phyloP scores from a whole-genome alignment of 2,113 vertebrate genomes.

The Ondatra zibethicus region DNA sequence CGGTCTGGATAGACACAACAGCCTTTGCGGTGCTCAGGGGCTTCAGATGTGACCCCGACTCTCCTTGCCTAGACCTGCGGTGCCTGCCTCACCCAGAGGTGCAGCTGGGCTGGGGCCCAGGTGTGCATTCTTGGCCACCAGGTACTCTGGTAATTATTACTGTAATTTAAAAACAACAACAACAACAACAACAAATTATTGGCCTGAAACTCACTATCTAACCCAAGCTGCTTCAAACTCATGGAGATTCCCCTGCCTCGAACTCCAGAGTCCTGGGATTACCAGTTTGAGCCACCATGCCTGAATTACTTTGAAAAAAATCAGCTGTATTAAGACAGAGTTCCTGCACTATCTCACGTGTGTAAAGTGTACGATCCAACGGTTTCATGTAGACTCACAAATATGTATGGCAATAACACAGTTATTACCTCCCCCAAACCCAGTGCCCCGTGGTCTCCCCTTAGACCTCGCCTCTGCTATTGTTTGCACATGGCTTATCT shows the following conservation, averaged over 20 bases:
- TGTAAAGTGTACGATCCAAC: not conserved
- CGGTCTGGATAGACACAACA: not conserved
- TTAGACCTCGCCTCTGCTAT: not conserved
- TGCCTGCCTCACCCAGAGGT: not conserved
- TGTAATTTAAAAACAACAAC: not conserved
- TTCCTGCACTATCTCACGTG: not conserved
- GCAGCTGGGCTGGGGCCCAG: accelerated
- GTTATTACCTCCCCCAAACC: not conserved
- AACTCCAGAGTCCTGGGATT: not conserved
- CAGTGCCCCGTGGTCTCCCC: not conserved
- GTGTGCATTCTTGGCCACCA: too few species aligned
- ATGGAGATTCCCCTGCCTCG: not conserved
- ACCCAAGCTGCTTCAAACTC: not conserved
- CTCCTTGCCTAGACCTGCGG: not conserved
- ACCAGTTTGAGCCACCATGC: not conserved
- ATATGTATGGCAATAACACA: not conserved
- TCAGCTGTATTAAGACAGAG: not conserved
- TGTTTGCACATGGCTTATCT: not conserved
- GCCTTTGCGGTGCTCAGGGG: not conserved
- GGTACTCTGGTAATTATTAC: not conserved
- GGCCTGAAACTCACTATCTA: not conserved
- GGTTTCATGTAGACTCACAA: not conserved
- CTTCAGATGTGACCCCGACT: not conserved
- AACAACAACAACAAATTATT: not conserved
- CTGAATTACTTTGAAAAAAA: not conserved